Evolutionary conservation across 1,140 invertebrate genomes (phyloP).

Genomic region (Sinella curviseta): DNA sequence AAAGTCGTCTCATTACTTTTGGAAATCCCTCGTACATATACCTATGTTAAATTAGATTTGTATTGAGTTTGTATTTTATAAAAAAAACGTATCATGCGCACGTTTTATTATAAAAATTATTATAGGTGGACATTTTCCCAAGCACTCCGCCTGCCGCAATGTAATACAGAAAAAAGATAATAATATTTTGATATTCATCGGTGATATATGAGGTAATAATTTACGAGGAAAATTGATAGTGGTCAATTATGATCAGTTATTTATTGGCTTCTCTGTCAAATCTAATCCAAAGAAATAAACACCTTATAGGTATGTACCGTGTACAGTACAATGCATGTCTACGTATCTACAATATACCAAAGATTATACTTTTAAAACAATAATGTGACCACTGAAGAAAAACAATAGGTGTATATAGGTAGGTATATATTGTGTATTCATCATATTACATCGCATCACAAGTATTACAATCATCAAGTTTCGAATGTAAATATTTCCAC

Average conservation of each 20-base stretch:
- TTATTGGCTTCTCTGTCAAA: neutral
- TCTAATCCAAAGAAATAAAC: neutral
- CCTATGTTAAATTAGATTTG: too few relatives aligned
- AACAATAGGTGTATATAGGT: neutral
- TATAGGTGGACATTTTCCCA: slow-evolving; percentile 4
- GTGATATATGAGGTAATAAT: slow-evolving; percentile 13
- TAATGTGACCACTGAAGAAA: too few relatives aligned
- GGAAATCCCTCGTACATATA: too few relatives aligned
- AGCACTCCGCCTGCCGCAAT: neutral
- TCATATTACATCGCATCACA: too few relatives aligned
- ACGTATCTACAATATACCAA: too few relatives aligned
- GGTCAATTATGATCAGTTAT: neutral
- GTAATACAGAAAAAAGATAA: neutral
- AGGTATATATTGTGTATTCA: neutral
- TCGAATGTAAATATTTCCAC: too few relatives aligned
- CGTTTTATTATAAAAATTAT: neutral
- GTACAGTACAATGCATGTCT: too few relatives aligned
- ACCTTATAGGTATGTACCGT: neutral
- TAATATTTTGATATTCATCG: neutral
- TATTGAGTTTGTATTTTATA: too few relatives aligned
- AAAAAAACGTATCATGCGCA: neutral
- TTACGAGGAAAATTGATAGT: neutral
- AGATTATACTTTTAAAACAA: too few relatives aligned
- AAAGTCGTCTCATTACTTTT: too few relatives aligned
- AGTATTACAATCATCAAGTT: too few relatives aligned